These are phyloP conservation scores for Glaucidium brasilianum DNA, from an alignment of 2,113 vertebrate species.

Conservation along the genomic window DNA sequence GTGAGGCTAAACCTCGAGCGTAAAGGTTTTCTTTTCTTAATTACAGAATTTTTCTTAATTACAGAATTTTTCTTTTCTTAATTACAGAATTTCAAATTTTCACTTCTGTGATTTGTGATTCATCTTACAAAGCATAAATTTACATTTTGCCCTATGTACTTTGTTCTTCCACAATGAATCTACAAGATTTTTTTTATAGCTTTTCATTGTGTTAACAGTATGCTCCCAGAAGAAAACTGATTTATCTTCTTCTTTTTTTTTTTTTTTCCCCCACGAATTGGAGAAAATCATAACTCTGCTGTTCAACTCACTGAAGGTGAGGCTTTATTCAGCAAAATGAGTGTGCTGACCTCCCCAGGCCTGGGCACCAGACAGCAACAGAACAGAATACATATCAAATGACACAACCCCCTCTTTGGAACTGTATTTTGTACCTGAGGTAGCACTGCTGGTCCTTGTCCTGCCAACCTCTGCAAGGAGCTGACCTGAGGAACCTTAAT, in stretches of 20 bases:
- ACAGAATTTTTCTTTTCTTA: background rate
- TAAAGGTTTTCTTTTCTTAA: background rate
- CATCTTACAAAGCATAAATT: background rate
- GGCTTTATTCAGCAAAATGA: background rate
- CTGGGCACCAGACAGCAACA: background rate
- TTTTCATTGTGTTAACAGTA: background rate
- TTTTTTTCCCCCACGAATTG: background rate
- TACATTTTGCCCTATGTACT: background rate
- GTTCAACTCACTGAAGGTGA: background rate
- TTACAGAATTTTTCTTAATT: background rate
- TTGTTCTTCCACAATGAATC: background rate
- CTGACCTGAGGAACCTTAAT: slow-evolving; percentile 98
- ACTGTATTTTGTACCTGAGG: slow-evolving; percentile 86
- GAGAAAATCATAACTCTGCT: background rate
- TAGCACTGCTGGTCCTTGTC: slow-evolving; percentile 92
- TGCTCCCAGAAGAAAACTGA: background rate
- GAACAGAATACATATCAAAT: background rate
- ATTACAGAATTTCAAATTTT: background rate
- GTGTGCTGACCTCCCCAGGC: background rate
- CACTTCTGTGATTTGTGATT: background rate
- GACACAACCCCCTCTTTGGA: background rate
- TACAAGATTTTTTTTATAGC: background rate
- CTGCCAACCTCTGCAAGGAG: slow-evolving; percentile 95
- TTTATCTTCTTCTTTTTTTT: background rate
- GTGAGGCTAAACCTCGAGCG: background rate